Conservation (phyloP, 2,888 invertebrate species). For the Pherbina coryleti region DNA sequence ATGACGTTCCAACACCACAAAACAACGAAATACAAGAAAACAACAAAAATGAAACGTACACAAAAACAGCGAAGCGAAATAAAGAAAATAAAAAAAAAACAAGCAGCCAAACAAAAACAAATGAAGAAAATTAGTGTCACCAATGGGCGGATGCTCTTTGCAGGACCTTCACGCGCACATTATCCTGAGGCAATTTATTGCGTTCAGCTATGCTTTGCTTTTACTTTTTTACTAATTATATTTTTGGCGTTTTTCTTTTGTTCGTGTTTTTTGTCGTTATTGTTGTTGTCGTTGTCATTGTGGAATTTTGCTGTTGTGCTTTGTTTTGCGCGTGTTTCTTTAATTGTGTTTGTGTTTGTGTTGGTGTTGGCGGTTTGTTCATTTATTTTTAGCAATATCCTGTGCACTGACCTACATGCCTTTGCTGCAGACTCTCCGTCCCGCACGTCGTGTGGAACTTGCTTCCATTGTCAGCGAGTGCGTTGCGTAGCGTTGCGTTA, state of each 20-base stretch:
- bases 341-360: conserved; percentile 34
- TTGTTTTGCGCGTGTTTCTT: conserved; percentile 4
- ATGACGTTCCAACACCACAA: conserved; percentile 6
- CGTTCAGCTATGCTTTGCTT: neutral
- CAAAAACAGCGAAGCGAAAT: neutral
- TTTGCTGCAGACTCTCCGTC: neutral
- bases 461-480: no score
- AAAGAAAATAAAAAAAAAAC: conserved; percentile 7
- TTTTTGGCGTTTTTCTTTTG: conserved; percentile 41
- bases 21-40: neutral
- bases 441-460: neutral
- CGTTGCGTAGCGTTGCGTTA: no score
- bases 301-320: conserved; percentile 13
- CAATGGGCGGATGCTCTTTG: conserved; percentile 25
- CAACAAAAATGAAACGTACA: neutral
- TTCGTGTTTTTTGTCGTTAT: neutral
- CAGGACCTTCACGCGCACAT: conserved; percentile 23
- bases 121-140: conserved; percentile 5
- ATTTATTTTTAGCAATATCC: conserved; percentile 46
- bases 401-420: conserved; percentile 51
- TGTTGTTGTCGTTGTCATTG: conserved; percentile 1
- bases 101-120: neutral
- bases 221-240: neutral
- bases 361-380: conserved; percentile 38
- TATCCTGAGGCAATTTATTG: conserved; percentile 17